These are phyloP conservation scores for Drosophila tani DNA, from an alignment of 1,140 invertebrate species.

Conservation along the genomic window DNA sequence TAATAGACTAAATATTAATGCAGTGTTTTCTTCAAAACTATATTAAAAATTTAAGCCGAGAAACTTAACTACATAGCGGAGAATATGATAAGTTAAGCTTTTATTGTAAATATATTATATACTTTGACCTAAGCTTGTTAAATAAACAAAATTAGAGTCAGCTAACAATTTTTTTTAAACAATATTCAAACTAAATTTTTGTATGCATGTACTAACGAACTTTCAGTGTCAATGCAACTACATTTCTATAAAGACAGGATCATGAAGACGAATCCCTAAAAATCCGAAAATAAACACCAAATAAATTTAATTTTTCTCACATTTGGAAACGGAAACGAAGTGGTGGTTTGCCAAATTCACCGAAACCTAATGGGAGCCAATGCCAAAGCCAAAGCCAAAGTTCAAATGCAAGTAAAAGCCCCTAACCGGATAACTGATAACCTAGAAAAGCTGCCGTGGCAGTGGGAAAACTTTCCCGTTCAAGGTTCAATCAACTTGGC, in stretches of 20 bases:
- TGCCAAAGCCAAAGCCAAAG: conserved; percentile 28
- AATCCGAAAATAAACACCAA: conserved; percentile 1
- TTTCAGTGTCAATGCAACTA: background rate
- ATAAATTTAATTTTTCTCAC: background rate
- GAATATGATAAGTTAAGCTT: too few relatives aligned
- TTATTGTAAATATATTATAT: too few relatives aligned
- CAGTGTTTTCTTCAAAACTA: background rate
- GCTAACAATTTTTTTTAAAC: too few relatives aligned
- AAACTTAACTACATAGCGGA: too few relatives aligned
- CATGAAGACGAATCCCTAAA: background rate
- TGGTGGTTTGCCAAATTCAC: background rate
- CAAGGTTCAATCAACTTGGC: conserved; percentile 49
- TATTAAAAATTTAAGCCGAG: background rate
- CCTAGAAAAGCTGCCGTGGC: conserved; percentile 29
- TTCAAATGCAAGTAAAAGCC: conserved; percentile 29
- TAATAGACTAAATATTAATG: background rate
- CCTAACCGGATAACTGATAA: conserved; percentile 41
- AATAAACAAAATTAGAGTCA: too few relatives aligned
- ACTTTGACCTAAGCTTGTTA: too few relatives aligned
- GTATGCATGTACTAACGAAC: background rate
- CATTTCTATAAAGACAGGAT: background rate
- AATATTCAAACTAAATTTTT: too few relatives aligned
- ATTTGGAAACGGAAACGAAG: background rate
- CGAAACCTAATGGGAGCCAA: conserved; percentile 9
- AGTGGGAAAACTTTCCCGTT: conserved; percentile 23